phyloP scores from a whole-genome alignment of 2,797 vertebrate species.

The Premnoplex brunnescens region DNA sequence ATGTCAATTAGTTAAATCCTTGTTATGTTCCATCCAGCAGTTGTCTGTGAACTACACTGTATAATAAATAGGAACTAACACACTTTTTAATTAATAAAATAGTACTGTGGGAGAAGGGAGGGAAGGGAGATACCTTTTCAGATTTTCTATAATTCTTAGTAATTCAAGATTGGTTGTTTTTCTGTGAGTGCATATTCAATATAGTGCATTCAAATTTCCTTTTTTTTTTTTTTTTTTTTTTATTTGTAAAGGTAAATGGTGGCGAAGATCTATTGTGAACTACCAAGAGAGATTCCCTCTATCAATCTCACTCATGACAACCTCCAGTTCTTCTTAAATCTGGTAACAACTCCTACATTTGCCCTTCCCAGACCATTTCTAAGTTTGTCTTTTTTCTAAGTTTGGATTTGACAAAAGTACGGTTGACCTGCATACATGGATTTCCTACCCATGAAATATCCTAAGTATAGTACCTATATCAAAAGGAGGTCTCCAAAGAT shows the following conservation, averaged over 20 bases:
- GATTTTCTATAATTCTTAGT: background rate
- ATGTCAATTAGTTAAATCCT: slow-evolving; percentile 49
- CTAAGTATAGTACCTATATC: background rate
- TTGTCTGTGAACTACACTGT: background rate
- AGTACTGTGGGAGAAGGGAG: background rate
- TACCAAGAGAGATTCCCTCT: background rate
- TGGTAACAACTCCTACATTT: background rate
- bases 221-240: background rate
- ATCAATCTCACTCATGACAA: background rate
- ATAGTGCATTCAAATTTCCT: background rate
- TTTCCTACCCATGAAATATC: background rate
- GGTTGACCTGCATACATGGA: background rate
- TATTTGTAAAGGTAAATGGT: background rate
- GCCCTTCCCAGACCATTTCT: background rate
- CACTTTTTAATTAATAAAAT: slow-evolving; percentile 3
- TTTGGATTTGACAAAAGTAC: background rate
- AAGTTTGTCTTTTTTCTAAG: background rate
- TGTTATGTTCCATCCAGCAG: slow-evolving; percentile 15
- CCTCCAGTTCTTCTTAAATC: background rate
- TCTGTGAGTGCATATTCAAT: background rate
- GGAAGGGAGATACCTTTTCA: background rate
- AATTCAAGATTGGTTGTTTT: background rate
- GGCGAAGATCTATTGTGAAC: background rate
- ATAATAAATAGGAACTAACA: background rate
- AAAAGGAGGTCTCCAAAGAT: background rate